Evolutionary conservation across 2,113 vertebrate genomes (phyloP).

Genomic region (Psilopsiagon aurifrons): DNA sequence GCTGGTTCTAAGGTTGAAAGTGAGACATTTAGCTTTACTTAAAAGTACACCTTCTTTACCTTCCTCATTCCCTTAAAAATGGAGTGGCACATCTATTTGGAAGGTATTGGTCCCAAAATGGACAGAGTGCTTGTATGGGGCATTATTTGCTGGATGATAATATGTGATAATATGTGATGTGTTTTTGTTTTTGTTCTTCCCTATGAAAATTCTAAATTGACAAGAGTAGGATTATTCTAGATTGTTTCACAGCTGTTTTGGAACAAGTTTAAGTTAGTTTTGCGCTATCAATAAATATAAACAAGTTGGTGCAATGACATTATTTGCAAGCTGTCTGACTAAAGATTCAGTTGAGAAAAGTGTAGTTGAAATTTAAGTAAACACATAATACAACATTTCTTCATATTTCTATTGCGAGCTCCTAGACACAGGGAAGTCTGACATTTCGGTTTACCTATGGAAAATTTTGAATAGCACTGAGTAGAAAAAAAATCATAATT

Average conservation of each 20-base stretch:
- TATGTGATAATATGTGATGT: neutral
- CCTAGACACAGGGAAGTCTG: neutral
- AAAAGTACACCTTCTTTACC: neutral
- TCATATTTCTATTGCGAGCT: neutral
- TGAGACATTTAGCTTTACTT: neutral
- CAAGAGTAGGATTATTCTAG: neutral
- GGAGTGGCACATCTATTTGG: neutral
- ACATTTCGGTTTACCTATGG: neutral
- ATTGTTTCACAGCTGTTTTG: neutral
- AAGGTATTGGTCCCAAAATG: neutral
- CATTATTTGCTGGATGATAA: neutral
- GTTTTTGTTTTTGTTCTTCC: neutral
- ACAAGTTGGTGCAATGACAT: neutral
- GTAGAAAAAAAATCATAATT: neutral
- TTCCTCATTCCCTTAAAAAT: neutral
- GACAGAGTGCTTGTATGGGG: neutral
- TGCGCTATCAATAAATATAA: neutral
- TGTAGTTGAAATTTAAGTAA: neutral
- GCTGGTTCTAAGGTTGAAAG: neutral
- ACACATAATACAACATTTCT: neutral
- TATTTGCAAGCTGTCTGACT: neutral
- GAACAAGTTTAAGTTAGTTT: neutral
- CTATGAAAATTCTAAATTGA: neutral
- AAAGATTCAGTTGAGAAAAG: neutral
- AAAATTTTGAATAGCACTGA: neutral